Percentiles rank a stretch among this genome's conserved stretches.
Evolutionary conservation across 1,140 invertebrate species (phyloP).

Genomic region (Eueides isabella): DNA sequence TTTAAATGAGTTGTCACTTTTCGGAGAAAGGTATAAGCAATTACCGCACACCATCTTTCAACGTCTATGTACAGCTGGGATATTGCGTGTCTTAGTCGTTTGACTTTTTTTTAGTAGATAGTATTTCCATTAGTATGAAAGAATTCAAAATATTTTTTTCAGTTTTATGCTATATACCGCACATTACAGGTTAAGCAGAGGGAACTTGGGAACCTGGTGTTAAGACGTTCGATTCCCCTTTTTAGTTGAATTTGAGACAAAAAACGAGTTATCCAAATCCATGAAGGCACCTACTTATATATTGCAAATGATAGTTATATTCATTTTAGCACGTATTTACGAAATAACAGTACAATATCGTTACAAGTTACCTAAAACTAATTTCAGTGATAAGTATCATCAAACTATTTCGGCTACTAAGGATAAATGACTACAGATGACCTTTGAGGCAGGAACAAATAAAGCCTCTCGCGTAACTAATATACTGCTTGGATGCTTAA

Average conservation of each 20-base stretch:
- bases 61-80: neutral
- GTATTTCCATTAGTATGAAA: too few relatives aligned
- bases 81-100: neutral
- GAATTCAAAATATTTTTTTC: too few relatives aligned
- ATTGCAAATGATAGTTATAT: too few relatives aligned
- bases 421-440: neutral
- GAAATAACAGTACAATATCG: neutral
- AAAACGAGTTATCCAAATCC: too few relatives aligned
- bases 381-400: neutral
- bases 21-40: neutral
- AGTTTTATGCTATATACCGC: too few relatives aligned
- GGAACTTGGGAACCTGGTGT: too few relatives aligned
- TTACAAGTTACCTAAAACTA: neutral
- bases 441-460: neutral
- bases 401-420: neutral
- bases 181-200: too few relatives aligned
- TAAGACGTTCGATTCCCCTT: too few relatives aligned
- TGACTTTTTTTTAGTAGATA: too few relatives aligned
- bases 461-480: neutral
- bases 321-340: neutral
- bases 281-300: too few relatives aligned
- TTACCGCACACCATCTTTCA: neutral
- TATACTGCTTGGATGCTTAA: neutral
- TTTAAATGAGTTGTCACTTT: neutral
- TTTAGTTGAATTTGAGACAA: too few relatives aligned